Percentiles rank a stretch among this genome's conserved stretches.
These are phyloP conservation scores for Delphinapterus leucas DNA, from an alignment of 2,113 vertebrate species.

Conservation along the genomic window DNA sequence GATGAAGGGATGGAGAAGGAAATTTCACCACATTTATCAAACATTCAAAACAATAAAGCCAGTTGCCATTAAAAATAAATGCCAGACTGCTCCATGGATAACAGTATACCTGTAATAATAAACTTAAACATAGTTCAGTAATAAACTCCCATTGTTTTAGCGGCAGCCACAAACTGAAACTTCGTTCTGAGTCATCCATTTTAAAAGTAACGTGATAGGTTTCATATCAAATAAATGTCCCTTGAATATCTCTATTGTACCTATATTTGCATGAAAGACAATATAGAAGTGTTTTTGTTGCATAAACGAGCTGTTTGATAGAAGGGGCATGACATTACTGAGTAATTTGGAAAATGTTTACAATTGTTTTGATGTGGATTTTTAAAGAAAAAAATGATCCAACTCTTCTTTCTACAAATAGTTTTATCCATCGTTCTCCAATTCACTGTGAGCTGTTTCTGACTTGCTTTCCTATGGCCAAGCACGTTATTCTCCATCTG, in stretches of 20 bases:
- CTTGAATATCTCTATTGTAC: not conserved
- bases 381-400: not conserved
- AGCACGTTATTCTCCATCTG: not conserved
- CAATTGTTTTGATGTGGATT: not conserved
- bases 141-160: not conserved
- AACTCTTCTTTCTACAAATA: not conserved
- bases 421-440: not conserved
- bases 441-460: not conserved
- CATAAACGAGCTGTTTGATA: not conserved
- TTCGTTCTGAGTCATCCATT: not conserved
- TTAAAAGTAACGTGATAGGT: not conserved
- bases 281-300: not conserved
- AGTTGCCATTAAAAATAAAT: slow-evolving; percentile 36
- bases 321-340: not conserved
- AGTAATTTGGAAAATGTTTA: not conserved
- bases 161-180: not conserved
- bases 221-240: not conserved
- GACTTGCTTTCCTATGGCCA: not conserved
- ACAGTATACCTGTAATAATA: not conserved
- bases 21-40: not conserved
- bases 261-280: not conserved
- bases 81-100: not conserved
- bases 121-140: not conserved
- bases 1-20: not conserved
- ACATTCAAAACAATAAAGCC: not conserved